Evolutionary conservation across 2,113 vertebrate genomes (phyloP), one percentile per base, ranked within the genome.

Genomic region (Sander lucioperca): DNA sequence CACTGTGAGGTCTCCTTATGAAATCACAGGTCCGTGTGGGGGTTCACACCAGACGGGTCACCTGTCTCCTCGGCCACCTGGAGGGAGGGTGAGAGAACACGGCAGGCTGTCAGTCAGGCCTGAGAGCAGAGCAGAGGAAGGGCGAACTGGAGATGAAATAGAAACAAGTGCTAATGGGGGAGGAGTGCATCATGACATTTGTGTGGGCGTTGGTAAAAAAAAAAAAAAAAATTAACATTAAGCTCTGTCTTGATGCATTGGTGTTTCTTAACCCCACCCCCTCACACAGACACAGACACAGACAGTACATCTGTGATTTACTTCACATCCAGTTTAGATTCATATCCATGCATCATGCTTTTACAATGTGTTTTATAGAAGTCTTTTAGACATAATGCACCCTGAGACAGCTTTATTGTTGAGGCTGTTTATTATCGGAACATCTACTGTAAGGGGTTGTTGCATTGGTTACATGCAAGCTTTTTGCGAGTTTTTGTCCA

Each of bases 51-150:
- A 59, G 80, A 78, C 13, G 62, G 86, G 90, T 90, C 88, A 88
- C 83, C 72, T 81, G 89, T 89, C 76, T 83, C 45, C 57, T 50
- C 25, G 39, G 70, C 77, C 89, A 85, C 84, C 81, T 80, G 84
- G 67, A 82, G 66, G 68, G 70, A 85, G 88, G 88, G 66, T 74
- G 87, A 89, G 59, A 79, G 72, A 76, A 84, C 74, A 75, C 76
- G 77, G 86, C 73, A 30, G 70, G 77, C 83, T 90, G 89, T 92
- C 91, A 84, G 43, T 92, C 90, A 90, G 33, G 16, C 19, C 67
- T 27, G 23, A 36, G 50, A 71, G 67, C 69, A 25, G 64, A 73
- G 80, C 13, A 33, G 66, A 43, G 75, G 68, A 78, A 56, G 59
- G 13, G 33, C 15, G 21, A 25, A 58, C 19, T 12, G 12, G 1